Conservation (phyloP, 2,888 invertebrate species). For the Heliconius aoede region DNA sequence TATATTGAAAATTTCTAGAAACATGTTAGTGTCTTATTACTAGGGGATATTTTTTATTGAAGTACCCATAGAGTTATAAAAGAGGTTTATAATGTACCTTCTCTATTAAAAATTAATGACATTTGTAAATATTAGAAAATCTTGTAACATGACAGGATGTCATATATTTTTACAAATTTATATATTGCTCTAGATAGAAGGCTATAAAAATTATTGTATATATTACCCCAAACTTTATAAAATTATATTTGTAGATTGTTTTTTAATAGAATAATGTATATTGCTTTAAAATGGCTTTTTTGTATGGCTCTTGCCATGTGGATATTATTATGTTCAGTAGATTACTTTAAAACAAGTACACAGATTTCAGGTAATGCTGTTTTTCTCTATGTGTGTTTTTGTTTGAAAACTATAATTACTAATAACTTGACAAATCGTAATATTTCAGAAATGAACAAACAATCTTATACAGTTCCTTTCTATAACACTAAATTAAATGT, state of each 20-base stretch:
- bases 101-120: neutral
- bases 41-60: too few species aligned
- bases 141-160: constrained; percentile 53
- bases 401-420: neutral
- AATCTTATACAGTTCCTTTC: constrained; percentile 3
- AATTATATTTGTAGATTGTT: constrained; percentile 21
- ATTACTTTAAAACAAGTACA: constrained; percentile 51
- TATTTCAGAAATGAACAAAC: constrained; percentile 39
- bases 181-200: constrained; percentile 57
- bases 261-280: constrained; percentile 64
- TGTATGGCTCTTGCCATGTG: constrained; percentile 67
- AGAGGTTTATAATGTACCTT: neutral
- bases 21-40: too few species aligned
- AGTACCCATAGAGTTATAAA: neutral
- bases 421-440: neutral
- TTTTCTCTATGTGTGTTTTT: neutral
- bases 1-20: too few species aligned
- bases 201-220: constrained; percentile 61
- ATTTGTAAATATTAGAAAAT: constrained; percentile 17
- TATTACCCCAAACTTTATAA: constrained; percentile 46
- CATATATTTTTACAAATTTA: constrained; percentile 51
- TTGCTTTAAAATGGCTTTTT: constrained; percentile 75
- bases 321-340: constrained; percentile 64
- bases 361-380: constrained; percentile 34
- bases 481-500: constrained; percentile 30